Evolutionary conservation across 1,140 invertebrate species (phyloP).

Genomic region (Psilanteris sp.): DNA sequence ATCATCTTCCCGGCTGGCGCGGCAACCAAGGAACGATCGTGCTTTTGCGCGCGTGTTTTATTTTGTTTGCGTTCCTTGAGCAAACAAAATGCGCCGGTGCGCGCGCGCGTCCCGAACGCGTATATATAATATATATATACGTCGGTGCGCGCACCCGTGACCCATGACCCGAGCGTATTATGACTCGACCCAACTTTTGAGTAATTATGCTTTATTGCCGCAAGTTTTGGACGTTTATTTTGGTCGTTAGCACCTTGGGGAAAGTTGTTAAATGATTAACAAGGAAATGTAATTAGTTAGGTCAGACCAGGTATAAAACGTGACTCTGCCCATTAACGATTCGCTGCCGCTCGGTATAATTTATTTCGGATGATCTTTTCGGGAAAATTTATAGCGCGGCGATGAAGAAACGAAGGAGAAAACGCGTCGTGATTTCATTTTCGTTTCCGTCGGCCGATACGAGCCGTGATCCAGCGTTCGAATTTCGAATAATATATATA

Average conservation of each 20-base stretch:
- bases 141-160: background rate
- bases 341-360: background rate
- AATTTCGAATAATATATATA: no score
- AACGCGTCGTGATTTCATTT: no score
- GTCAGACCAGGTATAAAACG: background rate
- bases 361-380: no score
- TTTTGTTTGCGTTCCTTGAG: slow-evolving; percentile 11
- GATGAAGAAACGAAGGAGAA: no score
- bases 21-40: slow-evolving; percentile 5
- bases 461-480: no score
- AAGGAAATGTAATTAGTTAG: slow-evolving; percentile 48
- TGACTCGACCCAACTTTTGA: slow-evolving; percentile 44
- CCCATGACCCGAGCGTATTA: slow-evolving; percentile 7
- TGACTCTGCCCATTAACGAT: background rate
- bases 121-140: background rate
- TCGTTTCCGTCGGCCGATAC: no score
- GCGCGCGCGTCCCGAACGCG: background rate
- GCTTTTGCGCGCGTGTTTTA: slow-evolving; percentile 2
- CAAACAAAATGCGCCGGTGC: background rate
- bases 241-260: slow-evolving; percentile 44
- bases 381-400: no score
- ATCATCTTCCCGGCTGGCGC: slow-evolving; percentile 47
- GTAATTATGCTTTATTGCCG: slow-evolving; percentile 53
- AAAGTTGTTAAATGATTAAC: slow-evolving; percentile 54
- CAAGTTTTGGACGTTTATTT: slow-evolving; percentile 47